Base-by-base conservation (phyloP, 2,113 vertebrate species). In the Podarcis muralis region DNA sequence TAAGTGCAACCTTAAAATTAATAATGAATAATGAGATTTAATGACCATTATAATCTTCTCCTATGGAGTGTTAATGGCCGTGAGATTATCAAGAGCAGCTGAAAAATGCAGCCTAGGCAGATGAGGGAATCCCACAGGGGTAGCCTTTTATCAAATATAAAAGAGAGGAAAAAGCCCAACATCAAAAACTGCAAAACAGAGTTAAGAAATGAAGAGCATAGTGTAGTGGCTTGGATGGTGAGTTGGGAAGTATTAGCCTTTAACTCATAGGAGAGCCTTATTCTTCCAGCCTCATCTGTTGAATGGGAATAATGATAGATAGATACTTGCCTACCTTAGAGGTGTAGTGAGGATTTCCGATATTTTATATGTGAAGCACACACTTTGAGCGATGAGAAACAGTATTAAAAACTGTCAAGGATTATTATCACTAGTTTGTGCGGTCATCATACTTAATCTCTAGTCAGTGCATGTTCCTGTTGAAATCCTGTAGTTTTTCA, bases 21-120 rank as follows among this genome's bases (percentile, higher is more conserved):
- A 90, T 83, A 75, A 76, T 90, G 91, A 94, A 91, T 32, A 91
- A 87, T 87, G 83, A 91, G 90, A 89, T 91, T 88, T 88, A 65
- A 79, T 83, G 85, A 87, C 57, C 74, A 23, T 89, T 53, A 85
- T 79, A n/a, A 83, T 87, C 83, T 77, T 89, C 82, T 85, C 90
- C 92, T 94, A 92, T 1, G 3, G 48, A 59, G 81, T 88, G 59
- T 81, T 94, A 92, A 90, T 72, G 75, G 87, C 4, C 69, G 20
- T 69, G 62, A 84, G 91, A 93, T 89, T 69, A 93, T 82, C 79
- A 43, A 90, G 87, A 88, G 82, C 66, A 87, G 74, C 77, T 92
- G 90, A 65, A 93, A 92, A 78, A 88, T 85, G 66, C 68, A 32
- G 68, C 75, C 57, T 84, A 78, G 37, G 88, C 48, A 87, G 81